Percentiles rank a stretch among this genome's conserved stretches.
Evolutionary conservation across 2,888 invertebrate species (phyloP).

Genomic region (Geophilus truncorum): DNA sequence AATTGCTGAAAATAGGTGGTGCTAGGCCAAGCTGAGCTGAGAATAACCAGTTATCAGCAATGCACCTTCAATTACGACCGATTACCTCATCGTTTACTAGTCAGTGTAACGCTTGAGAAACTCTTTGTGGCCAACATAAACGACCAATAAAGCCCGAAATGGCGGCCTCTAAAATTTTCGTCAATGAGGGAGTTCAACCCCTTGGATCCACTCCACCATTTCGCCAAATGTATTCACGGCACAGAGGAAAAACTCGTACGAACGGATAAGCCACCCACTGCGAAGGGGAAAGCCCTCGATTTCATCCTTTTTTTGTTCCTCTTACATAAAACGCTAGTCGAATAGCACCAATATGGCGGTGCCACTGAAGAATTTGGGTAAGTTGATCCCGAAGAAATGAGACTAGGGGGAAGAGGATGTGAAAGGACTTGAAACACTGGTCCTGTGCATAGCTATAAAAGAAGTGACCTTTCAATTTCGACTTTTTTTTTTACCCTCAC

Average conservation of each 20-base stretch:
- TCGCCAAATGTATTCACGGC: neutral
- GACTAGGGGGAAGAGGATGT: neutral
- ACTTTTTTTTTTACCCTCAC: neutral
- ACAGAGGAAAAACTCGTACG: neutral
- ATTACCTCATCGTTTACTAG: conserved; percentile 34
- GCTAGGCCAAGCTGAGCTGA: neutral
- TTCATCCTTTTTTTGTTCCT: neutral
- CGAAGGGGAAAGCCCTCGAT: conserved; percentile 17
- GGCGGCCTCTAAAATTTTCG: conserved; percentile 33
- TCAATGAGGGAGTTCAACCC: conserved; percentile 30
- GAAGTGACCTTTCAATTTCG: neutral
- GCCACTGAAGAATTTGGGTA: conserved; percentile 10
- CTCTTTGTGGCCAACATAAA: conserved; percentile 35
- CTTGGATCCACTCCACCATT: conserved; percentile 3
- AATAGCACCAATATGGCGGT: conserved; percentile 13
- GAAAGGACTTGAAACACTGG: neutral
- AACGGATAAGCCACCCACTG: conserved; percentile 17
- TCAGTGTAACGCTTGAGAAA: conserved; percentile 32
- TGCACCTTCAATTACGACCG: conserved; percentile 32
- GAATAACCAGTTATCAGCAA: conserved; percentile 32
- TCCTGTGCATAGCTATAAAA: neutral
- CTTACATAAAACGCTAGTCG: neutral
- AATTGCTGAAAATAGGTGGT: neutral
- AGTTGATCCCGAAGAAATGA: conserved; percentile 5
- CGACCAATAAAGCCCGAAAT: conserved; percentile 33